These are phyloP conservation scores for Tachina grossa DNA, from an alignment of 2,888 invertebrate species.

Conservation along the genomic window DNA sequence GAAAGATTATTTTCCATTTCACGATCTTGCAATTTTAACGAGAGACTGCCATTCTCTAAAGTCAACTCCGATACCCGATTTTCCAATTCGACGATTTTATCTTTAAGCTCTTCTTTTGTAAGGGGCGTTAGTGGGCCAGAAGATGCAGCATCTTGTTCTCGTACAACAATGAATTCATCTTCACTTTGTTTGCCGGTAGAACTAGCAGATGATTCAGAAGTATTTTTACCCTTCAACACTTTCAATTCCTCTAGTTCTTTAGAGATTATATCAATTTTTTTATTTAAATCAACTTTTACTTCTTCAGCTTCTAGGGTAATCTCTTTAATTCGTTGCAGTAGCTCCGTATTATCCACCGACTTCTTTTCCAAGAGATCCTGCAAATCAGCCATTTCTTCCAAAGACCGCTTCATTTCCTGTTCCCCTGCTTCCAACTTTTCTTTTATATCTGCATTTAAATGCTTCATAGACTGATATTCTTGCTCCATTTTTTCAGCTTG, in stretches of 20 bases:
- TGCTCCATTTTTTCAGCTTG: slow-evolving; percentile 74
- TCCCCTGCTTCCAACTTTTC: slow-evolving; percentile 75
- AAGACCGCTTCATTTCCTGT: slow-evolving; percentile 76
- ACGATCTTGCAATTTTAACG: slow-evolving; percentile 76
- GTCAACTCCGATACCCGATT: slow-evolving; percentile 76
- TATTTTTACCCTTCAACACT: slow-evolving; percentile 76
- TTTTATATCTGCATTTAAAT: slow-evolving; percentile 74
- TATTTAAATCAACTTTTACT: slow-evolving; percentile 78
- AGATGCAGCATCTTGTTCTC: slow-evolving; percentile 76
- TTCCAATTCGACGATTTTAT: slow-evolving; percentile 80
- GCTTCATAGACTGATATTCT: slow-evolving; percentile 67
- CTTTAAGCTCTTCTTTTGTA: slow-evolving; percentile 79
- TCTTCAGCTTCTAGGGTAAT: slow-evolving; percentile 72
- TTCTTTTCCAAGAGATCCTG: slow-evolving; percentile 78
- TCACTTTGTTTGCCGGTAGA: slow-evolving; percentile 79
- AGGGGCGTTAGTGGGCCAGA: slow-evolving; percentile 75
- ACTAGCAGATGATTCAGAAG: slow-evolving; percentile 78
- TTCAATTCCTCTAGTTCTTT: slow-evolving; percentile 77
- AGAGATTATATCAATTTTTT: slow-evolving; percentile 73
- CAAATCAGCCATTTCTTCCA: slow-evolving; percentile 76
- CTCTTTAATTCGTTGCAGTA: slow-evolving; percentile 77
- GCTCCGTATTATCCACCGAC: slow-evolving; percentile 76
- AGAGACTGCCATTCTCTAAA: slow-evolving; percentile 75
- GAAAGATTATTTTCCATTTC: slow-evolving; percentile 79
- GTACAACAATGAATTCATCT: slow-evolving; percentile 80